Evolutionary conservation across 2,113 vertebrate genomes (phyloP).

Genomic region (Melanerpes formicivorus): DNA sequence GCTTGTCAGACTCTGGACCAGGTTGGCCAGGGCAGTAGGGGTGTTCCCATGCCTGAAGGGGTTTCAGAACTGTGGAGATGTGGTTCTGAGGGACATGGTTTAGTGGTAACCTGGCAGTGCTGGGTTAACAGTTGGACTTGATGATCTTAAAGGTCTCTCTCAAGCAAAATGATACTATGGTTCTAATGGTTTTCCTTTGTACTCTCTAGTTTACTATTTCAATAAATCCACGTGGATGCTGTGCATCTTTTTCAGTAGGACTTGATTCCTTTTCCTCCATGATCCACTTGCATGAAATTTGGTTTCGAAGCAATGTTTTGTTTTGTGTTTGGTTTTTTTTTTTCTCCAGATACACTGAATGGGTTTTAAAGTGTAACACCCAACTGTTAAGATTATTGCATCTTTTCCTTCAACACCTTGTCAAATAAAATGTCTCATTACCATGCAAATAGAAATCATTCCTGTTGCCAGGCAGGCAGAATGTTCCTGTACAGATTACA

Average conservation of each 20-base stretch:
- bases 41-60: no score
- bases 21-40: no score
- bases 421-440: conserved; percentile 66
- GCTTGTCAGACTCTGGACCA: no score
- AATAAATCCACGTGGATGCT: background rate
- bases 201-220: background rate
- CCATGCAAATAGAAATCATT: conserved; percentile 56
- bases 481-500: background rate
- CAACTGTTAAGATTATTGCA: conserved; percentile 50
- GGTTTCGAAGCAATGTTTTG: background rate
- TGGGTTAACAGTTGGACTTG: background rate
- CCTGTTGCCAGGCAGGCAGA: conserved; percentile 20
- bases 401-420: conserved; percentile 54
- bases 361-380: conserved; percentile 22
- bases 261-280: background rate
- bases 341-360: background rate
- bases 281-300: background rate
- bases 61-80: background rate
- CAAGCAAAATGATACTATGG: background rate
- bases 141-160: background rate
- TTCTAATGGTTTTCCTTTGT: background rate
- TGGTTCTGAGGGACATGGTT: background rate
- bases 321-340: background rate
- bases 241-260: background rate
- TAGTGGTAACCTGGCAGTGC: background rate